phyloP scores from a whole-genome alignment of 2,797 vertebrate genomes.

The Orestias chungarensis region DNA sequence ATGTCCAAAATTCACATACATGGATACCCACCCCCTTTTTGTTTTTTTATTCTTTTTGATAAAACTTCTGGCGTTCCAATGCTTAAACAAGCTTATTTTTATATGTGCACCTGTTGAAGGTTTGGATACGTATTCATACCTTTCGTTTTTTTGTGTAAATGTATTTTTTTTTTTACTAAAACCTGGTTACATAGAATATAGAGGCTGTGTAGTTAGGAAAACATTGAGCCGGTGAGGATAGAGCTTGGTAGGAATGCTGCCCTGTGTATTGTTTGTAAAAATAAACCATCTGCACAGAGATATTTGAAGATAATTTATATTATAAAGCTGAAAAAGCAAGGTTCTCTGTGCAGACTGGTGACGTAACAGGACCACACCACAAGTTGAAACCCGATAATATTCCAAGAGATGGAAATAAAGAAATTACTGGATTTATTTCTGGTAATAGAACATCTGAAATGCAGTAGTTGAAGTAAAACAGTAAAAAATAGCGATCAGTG shows the following conservation, averaged over 20 bases:
- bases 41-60: conserved; percentile 20
- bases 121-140: conserved; percentile 75
- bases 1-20: conserved; percentile 58
- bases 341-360: conserved; percentile 82
- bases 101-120: conserved; percentile 40
- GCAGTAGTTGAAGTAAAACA: conserved; percentile 19
- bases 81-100: conserved; percentile 43
- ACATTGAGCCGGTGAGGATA: conserved; percentile 71
- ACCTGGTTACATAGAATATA: conserved; percentile 81
- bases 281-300: conserved; percentile 95
- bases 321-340: conserved; percentile 98
- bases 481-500: conserved; percentile 27
- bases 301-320: conserved; percentile 96
- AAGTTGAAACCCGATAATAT: conserved; percentile 67
- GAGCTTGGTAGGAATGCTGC: conserved; percentile 85
- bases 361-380: conserved; percentile 87
- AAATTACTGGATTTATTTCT: conserved; percentile 42
- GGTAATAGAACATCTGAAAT: conserved; percentile 22
- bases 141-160: conserved; percentile 74
- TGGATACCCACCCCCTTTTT: no score
- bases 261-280: conserved; percentile 99
- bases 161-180: conserved; percentile 80
- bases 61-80: conserved; percentile 62
- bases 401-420: conserved; percentile 47
- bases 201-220: conserved; percentile 76